phyloP scores from a whole-genome alignment of 2,888 invertebrate genomes.

The Amblyjoppa fuscipennis region DNA sequence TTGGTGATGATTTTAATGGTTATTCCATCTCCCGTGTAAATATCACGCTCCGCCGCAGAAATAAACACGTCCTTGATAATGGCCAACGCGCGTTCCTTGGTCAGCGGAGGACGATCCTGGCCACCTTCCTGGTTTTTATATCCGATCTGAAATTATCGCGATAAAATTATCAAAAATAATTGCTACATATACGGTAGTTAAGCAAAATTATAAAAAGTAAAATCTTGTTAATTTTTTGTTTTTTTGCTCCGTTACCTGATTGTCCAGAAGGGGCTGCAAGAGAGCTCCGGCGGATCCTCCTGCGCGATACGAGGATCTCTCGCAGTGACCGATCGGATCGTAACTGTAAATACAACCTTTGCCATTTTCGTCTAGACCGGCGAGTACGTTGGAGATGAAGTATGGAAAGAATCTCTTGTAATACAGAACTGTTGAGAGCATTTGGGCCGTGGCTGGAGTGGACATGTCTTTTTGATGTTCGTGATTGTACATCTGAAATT shows the following conservation, averaged over 20 bases:
- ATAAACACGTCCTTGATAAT: constrained; percentile 98
- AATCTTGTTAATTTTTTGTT: background rate
- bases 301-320: constrained; percentile 93
- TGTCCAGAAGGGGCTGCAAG: constrained; percentile 97
- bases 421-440: constrained; percentile 98
- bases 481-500: constrained; percentile 93
- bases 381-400: constrained; percentile 97
- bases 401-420: constrained; percentile 99
- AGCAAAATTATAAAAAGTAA: background rate
- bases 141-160: constrained; percentile 88
- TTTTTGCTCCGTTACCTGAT: constrained; percentile 88
- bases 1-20: constrained; percentile 95
- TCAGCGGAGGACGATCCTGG: constrained; percentile 87
- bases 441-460: constrained; percentile 96
- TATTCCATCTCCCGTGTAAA: constrained; percentile 97
- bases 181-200: background rate
- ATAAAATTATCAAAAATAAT: background rate
- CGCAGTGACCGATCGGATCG: constrained; percentile 98
- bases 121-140: constrained; percentile 91
- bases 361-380: constrained; percentile 96
- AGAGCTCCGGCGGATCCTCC: constrained; percentile 96
- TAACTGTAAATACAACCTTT: constrained; percentile 98
- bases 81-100: constrained; percentile 92
- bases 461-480: constrained; percentile 97
- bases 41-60: constrained; percentile 99